These are phyloP conservation scores for Boloria euphrosyne DNA, from an alignment of 2,888 invertebrate species.

Conservation along the genomic window DNA sequence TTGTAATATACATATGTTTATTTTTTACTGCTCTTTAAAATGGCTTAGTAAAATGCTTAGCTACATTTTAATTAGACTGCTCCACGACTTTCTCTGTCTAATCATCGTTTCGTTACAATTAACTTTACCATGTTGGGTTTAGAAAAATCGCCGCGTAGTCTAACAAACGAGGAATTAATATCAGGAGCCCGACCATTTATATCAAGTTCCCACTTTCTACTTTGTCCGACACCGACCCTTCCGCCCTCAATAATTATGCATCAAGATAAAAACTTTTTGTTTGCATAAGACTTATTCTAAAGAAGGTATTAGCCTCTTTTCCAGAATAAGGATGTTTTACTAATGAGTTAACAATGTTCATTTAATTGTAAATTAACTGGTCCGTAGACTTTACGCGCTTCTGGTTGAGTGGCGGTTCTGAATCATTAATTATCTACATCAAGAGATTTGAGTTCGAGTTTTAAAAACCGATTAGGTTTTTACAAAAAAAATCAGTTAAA, in stretches of 20 bases:
- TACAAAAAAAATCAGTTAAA: no score
- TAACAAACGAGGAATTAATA: constrained; percentile 77
- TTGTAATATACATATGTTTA: no score
- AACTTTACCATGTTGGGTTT: constrained; percentile 56
- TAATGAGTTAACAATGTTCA: constrained; percentile 34
- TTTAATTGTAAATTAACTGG: constrained; percentile 26
- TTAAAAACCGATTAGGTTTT: no score
- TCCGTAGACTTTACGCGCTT: background rate
- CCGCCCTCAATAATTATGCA: constrained; percentile 67
- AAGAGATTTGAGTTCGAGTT: no score
- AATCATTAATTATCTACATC: no score
- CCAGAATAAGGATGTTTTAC: constrained; percentile 26
- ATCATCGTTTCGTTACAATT: constrained; percentile 62
- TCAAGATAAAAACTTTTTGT: constrained; percentile 62
- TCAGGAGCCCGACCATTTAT: constrained; percentile 65
- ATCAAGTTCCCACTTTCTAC: constrained; percentile 64
- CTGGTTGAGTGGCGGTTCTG: no score
- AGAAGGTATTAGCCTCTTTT: constrained; percentile 32
- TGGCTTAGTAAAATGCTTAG: background rate
- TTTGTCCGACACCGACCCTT: constrained; percentile 62
- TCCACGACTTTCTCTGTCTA: constrained; percentile 53
- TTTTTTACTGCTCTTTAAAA: no score
- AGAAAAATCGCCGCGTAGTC: constrained; percentile 64
- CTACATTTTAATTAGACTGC: constrained; percentile 12
- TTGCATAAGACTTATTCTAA: constrained; percentile 50